Evolutionary conservation across 1,140 invertebrate species (phyloP).

Genomic region (Drosophila pandora): DNA sequence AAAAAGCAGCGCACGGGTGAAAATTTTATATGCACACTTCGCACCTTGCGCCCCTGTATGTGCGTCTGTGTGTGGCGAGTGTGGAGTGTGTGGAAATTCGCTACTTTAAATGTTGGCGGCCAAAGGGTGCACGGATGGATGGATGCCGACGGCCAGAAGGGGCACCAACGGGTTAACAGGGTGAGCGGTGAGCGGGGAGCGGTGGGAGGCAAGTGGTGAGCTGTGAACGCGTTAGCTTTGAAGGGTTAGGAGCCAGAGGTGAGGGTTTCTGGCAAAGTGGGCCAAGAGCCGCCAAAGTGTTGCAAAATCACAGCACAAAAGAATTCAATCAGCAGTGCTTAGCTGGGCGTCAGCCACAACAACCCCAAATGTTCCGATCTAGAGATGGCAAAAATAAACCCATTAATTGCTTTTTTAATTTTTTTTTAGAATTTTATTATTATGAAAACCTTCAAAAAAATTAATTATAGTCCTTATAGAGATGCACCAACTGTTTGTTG

Average conservation of each 20-base stretch:
- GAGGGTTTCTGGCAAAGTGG: conserved; percentile 19
- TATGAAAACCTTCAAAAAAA: too few relatives aligned
- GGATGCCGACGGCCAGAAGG: conserved; percentile 25
- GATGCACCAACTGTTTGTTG: too few relatives aligned
- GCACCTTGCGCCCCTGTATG: conserved; percentile 38
- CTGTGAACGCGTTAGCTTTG: background rate
- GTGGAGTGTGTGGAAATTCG: conserved; percentile 61
- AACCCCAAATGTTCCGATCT: background rate
- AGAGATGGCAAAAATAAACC: background rate
- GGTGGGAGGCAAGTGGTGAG: background rate
- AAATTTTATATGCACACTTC: conserved; percentile 78
- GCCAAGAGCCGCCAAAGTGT: conserved; percentile 61
- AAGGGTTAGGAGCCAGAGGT: background rate
- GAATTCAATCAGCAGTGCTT: conserved; percentile 80
- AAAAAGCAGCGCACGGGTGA: conserved; percentile 59
- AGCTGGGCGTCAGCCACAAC: conserved; percentile 58
- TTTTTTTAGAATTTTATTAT: too few relatives aligned
- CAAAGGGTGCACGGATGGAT: conserved; percentile 45
- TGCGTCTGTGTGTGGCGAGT: conserved; percentile 27
- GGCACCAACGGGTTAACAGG: background rate
- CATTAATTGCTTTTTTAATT: too few relatives aligned
- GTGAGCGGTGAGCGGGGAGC: background rate
- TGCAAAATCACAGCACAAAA: conserved; percentile 78
- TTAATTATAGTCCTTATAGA: too few relatives aligned
- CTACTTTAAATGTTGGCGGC: conserved; percentile 73